Evolutionary conservation across 2,888 invertebrate species (phyloP), one percentile per base, ranked within the genome.

Genomic region (Ormia ochracea): DNA sequence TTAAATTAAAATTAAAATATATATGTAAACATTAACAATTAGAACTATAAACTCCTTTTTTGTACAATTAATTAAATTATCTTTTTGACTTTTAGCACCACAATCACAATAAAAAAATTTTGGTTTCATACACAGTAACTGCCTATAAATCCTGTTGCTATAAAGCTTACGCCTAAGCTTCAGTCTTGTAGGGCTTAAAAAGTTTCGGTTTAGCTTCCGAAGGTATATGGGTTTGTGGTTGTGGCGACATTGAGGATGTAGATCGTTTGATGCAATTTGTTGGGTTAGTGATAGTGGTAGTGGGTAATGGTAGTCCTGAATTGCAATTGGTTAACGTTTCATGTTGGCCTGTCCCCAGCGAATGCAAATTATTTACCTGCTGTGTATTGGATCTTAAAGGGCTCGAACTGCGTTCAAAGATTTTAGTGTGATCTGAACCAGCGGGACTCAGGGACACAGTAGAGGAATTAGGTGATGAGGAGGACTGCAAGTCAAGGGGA

Each of bases 131-230:
- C 45, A 36, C 17, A 69, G 59, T 45, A 66, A 68, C 75, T 59
- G 75, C 66, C 28, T 43, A 3, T 23, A 43, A 41, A 4, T 31
- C 26, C 5, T 26, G 21, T 31, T 41, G 9, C 17, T 17, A 33
- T 23, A 3, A 2, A 33, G 4, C 17, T 5, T 45, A 7, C 6
- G 4, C n/a, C 76, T 87, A 89, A 75, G 86, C 86, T 83, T 90
- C 90, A 75, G 89, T 89, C 85, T 94, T 95, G 90, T 95, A 95
- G 1, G 95, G 95, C 87, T 95, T 94, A 87, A 95, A 95, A 23
- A 95, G 90, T 86, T 94, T 94, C 0, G 93, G 94, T 84, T 91
- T 91, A 43, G 91, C 85, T 78, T 88, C 87, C 5, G 85, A 74
- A 10, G 86, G 76, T 38, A 76, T 50, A 17, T 81, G 70, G 0